Evolutionary conservation across 2,888 invertebrate genomes (phyloP), one percentile per base, ranked within the genome.

Genomic region (Ceriagrion tenellum): DNA sequence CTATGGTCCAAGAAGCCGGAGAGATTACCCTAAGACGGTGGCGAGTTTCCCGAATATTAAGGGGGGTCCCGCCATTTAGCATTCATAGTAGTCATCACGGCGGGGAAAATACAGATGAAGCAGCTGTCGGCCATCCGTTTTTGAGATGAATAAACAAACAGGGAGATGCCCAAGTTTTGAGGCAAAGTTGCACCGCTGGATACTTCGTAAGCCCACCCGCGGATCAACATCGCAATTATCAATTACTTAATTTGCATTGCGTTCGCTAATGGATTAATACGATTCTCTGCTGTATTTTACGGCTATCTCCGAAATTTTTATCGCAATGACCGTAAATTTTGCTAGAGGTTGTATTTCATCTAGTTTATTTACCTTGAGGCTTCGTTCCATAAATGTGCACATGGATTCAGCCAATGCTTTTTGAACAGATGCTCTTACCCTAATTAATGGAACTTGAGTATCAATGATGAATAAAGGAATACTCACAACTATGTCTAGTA

Each of bases 1-100:
- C 74, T 81, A 81, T 81, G 81, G 81, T 81, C 81, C 81, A 81
- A 81, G 81, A 81, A 81, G 81, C 81, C 81, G 81, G 81, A 81
- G 81, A 81, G 81, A 81, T 81, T 81, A 81, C 35, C 81, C 81
- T 81, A 81, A 81, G 81, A 81, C 81, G 81, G 30, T 35, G 81
- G 81, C 13, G 81, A 81, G 81, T 81, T 81, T 13, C 81, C 81
- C 81, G 81, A 81, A 81, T 81, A 35, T 81, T 81, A 81, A 81
- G 81, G 81, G 81, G 81, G 16, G 20, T 81, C 81, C 81, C 30
- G 35, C 81, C 81, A 81, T 81, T 81, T 81, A 81, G 81, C 81
- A 81, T 81, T 81, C 81, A 81, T 81, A 81, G 81, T 81, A 81
- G 81, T 35, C 81, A 81, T 81, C 81, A 81, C 35, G 81, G 30